Evolutionary conservation across 30 jellyfish, hydroid and myxozoan genomes (phyloP), one percentile per base, ranked within the genome.

Genomic region (Rhopilema esculentum): DNA sequence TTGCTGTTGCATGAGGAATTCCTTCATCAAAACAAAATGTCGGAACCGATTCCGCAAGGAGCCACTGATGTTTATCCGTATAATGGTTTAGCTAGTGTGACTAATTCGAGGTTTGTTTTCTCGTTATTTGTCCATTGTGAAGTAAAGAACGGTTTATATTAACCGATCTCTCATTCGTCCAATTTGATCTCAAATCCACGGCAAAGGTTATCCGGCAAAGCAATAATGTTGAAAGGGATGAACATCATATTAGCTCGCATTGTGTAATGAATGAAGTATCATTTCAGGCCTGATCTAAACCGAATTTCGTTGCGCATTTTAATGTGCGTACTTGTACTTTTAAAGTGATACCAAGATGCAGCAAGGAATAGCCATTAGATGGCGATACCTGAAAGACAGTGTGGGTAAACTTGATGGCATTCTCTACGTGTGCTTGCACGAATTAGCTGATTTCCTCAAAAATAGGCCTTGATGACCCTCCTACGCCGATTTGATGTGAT

Each of bases 31-130:
- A 40, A 40, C 57, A 40, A 40, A 40, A 40, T 40, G 57, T 40
- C 57, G 57, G 57, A 40, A 40, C 57, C 57, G 57, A 40, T 40
- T 40, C 57, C 57, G 12, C 57, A 40, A 40, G 57, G 9, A 40
- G 57, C 57, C 57, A 40, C 57, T 40, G 57, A 12, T 40, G 57
- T 40, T 40, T 40, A 40, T 12, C 57, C 57, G 12, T 40, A 40
- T 40, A 2, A 40, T 12, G 57, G 57, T 40, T 40, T 40, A 66
- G 52, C 33, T 66, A 61, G 65, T 53, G 88, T 27, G 77, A 78
- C 68, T 78, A 66, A 78, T 78, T 66, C 29, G 88, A 78, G 88
- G 88, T 78, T 78, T 78, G 88, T 78, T 28, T 40, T 12, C 57
- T 12, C 57, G 12, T 40, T 40, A 40, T 40, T 40, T 40, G 57